phyloP scores from a whole-genome alignment of 2,113 vertebrate species.

The Siniperca knerii region DNA sequence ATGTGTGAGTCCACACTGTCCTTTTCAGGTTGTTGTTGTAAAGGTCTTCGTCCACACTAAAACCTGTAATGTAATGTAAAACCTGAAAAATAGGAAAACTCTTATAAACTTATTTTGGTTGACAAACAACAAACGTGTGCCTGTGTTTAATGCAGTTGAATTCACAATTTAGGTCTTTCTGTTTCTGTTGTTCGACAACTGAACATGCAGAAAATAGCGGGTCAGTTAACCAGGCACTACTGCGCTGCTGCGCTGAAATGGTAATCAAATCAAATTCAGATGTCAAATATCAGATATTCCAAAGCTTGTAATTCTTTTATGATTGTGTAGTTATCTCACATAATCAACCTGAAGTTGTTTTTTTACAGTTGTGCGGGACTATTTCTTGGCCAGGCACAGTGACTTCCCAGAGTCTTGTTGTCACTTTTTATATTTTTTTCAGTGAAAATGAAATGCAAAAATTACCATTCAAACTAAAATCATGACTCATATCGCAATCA shows the following conservation, averaged over 20 bases:
- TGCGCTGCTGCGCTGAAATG: neutral
- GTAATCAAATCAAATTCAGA: neutral
- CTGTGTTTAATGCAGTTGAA: neutral
- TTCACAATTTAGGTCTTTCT: neutral
- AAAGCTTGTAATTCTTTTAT: neutral
- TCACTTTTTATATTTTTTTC: neutral
- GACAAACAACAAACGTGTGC: constrained; percentile 3
- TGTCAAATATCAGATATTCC: neutral
- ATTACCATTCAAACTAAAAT: no score
- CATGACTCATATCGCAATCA: no score
- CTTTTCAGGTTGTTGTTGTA: neutral
- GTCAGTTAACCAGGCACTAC: neutral
- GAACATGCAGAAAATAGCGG: neutral
- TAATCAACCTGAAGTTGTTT: neutral
- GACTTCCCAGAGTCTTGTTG: neutral
- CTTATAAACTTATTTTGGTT: neutral
- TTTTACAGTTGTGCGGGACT: neutral
- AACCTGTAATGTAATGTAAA: neutral
- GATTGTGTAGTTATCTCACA: neutral
- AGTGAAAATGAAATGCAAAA: no score
- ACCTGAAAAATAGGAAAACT: neutral
- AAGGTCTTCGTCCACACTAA: neutral
- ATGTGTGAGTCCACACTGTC: constrained; percentile 1
- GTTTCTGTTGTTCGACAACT: neutral
- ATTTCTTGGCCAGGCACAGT: neutral